Conservation (phyloP, 2,797 vertebrate genomes). For the Rhinichthys osculus region DNA sequence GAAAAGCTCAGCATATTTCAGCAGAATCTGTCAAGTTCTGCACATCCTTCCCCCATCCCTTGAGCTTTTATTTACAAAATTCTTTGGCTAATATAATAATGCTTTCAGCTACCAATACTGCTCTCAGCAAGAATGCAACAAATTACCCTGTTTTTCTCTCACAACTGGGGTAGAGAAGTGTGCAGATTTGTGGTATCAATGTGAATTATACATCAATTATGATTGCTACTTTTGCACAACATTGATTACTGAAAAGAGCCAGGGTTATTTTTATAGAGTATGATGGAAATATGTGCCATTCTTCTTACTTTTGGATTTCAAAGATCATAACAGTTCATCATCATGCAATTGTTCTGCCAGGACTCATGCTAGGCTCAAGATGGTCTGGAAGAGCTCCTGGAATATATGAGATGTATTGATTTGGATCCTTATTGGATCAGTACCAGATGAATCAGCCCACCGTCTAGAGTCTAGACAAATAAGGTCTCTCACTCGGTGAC, state of each 20-base stretch:
- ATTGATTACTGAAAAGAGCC: slow-evolving; percentile 14
- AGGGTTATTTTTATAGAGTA: slow-evolving; percentile 10
- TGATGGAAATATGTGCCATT: slow-evolving; percentile 42
- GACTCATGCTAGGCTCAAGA: slow-evolving; percentile 44
- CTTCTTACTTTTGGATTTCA: slow-evolving; percentile 38
- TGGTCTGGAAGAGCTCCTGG: slow-evolving; percentile 30
- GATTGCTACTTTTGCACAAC: not conserved
- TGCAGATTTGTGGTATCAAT: not conserved
- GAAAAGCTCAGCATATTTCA: slow-evolving; percentile 17
- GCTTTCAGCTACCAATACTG: slow-evolving; percentile 1
- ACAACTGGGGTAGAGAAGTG: not conserved
- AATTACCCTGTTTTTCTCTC: not conserved
- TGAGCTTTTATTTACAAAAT: not conserved
- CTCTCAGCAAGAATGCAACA: not conserved
- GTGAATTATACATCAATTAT: slow-evolving; percentile 17
- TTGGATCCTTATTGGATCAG: slow-evolving; percentile 37
- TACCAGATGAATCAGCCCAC: slow-evolving; percentile 45
- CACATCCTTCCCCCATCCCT: not conserved
- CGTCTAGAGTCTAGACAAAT: slow-evolving; percentile 42
- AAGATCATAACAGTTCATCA: slow-evolving; percentile 53
- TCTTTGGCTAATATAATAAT: not conserved
- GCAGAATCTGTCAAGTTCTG: not conserved
- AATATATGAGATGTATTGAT: slow-evolving; percentile 62
- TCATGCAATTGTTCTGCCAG: slow-evolving; percentile 38
- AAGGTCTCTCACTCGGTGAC: slow-evolving; percentile 47